Evolutionary conservation across 1,140 invertebrate genomes (phyloP), one percentile per base, ranked within the genome.

Genomic region (Drosophila pallidifrons): DNA sequence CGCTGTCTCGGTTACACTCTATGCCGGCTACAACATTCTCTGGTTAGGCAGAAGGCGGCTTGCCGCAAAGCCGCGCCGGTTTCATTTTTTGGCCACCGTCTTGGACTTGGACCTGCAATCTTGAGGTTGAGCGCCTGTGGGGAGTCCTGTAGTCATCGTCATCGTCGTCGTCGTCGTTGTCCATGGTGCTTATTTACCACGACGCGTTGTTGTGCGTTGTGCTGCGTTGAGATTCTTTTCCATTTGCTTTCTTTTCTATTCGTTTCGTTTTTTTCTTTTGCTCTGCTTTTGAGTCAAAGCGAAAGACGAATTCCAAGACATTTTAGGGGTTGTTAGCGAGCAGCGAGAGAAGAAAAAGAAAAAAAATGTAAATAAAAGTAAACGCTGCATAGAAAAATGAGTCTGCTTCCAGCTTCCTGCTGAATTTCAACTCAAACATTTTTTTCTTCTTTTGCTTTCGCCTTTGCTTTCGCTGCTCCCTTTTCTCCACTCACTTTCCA

Each of bases 21-120:
- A 63, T 60, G 15, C 20, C 20, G 20, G 4, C 8, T 10, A 38
- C 35, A 41, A 52, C 79, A 86, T 78, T 85, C 83, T 80, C 75
- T 66, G 82, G 82, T 87, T 80, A 78, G 65, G 65, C 72, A 59
- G 75, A 81, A 25, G 78, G 76, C 78, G 78, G 76, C 78, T 87
- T 75, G 82, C 82, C 82, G 74, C 82, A 86, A 86, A 86, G 82
- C 82, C 83, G 80, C 71, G 35, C 66, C 58, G 66, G 66, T 75
- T 75, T 70, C 52, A 70, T 68, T 79, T 65, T 75, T 76, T 72
- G 66, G 72, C 55, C 65, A 75, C 28, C 55, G 55, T 63, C 54
- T 70, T 43, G 55, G 58, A 69, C 72, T 70, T 43, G 55, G 58
- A 69, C 72, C 58, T 75, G 57, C 57, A 69, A 69, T 75, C 58